phyloP scores from a whole-genome alignment of 2,888 invertebrate genomes.

The Drepana falcataria region DNA sequence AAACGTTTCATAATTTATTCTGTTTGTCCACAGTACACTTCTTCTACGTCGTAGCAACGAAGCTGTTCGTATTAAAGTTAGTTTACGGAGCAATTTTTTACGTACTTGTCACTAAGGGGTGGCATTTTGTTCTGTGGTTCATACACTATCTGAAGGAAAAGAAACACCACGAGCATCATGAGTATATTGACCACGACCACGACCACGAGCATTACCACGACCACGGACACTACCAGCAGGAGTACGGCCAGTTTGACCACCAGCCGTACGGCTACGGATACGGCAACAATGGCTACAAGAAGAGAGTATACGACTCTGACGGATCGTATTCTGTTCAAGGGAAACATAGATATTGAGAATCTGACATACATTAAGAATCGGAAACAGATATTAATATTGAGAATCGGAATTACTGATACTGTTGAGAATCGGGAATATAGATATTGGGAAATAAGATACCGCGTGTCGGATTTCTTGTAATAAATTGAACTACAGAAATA shows the following conservation, averaged over 20 bases:
- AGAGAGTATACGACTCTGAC: conserved; percentile 56
- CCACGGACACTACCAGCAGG: conserved; percentile 13
- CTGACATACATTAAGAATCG: too few relatives aligned
- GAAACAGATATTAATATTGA: too few relatives aligned
- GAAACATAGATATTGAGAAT: not conserved
- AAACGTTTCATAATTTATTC: too few relatives aligned
- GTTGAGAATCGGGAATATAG: too few relatives aligned
- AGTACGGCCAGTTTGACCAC: conserved; percentile 16
- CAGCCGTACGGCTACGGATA: conserved; percentile 13
- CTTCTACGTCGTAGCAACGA: conserved; percentile 63
- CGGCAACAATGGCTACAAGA: conserved; percentile 22
- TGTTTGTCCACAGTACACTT: conserved; percentile 60
- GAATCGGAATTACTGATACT: too few relatives aligned
- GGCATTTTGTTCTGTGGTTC: conserved; percentile 63
- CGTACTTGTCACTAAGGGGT: conserved; percentile 49
- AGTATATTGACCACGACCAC: conserved; percentile 42
- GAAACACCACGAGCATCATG: conserved; percentile 39
- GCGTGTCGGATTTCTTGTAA: too few relatives aligned
- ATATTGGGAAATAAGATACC: too few relatives aligned
- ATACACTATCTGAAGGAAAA: conserved; percentile 59
- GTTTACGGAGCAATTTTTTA: conserved; percentile 61
- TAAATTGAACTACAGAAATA: too few relatives aligned
- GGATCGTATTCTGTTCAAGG: conserved; percentile 59
- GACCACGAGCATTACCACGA: conserved; percentile 35
- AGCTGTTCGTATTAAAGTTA: conserved; percentile 57